phyloP scores from a whole-genome alignment of 1,140 invertebrate genomes.

The Achroia grisella region DNA sequence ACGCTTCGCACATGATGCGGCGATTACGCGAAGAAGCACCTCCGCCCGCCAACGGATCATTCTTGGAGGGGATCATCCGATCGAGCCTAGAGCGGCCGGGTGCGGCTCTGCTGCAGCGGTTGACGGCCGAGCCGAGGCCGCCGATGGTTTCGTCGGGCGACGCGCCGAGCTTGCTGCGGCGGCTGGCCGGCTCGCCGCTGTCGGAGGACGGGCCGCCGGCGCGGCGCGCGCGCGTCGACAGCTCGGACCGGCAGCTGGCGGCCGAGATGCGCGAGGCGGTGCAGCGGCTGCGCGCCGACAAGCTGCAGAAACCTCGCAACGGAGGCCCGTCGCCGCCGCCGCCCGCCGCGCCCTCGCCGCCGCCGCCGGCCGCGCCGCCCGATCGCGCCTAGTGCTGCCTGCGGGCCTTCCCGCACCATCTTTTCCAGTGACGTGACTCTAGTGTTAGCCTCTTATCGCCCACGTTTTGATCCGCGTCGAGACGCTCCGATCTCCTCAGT shows the following conservation, averaged over 20 bases:
- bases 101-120: constrained; percentile 81
- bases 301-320: constrained; percentile 39
- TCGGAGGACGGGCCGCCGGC: constrained; percentile 40
- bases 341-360: constrained; percentile 22
- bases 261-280: constrained; percentile 75
- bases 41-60: constrained; percentile 79
- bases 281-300: constrained; percentile 69
- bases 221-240: constrained; percentile 54
- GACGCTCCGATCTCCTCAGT: constrained; percentile 38
- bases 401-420: constrained; percentile 1
- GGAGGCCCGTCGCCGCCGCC: constrained; percentile 40
- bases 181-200: constrained; percentile 32
- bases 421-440: constrained; percentile 7
- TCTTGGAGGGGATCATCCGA: constrained; percentile 86
- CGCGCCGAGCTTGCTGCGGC: constrained; percentile 33
- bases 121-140: constrained; percentile 79
- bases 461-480: constrained; percentile 9
- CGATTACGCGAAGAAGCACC: constrained; percentile 81
- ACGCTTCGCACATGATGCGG: constrained; percentile 87
- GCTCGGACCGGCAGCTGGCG: constrained; percentile 65
- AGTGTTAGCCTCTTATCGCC: constrained; percentile 6
- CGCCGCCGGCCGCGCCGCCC: constrained; percentile 12
- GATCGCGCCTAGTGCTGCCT: constrained; percentile 32
- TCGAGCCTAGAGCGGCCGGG: constrained; percentile 82
- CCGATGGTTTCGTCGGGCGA: constrained; percentile 40